phyloP scores from a whole-genome alignment of 2,113 vertebrate genomes.

The Nanorana parkeri region DNA sequence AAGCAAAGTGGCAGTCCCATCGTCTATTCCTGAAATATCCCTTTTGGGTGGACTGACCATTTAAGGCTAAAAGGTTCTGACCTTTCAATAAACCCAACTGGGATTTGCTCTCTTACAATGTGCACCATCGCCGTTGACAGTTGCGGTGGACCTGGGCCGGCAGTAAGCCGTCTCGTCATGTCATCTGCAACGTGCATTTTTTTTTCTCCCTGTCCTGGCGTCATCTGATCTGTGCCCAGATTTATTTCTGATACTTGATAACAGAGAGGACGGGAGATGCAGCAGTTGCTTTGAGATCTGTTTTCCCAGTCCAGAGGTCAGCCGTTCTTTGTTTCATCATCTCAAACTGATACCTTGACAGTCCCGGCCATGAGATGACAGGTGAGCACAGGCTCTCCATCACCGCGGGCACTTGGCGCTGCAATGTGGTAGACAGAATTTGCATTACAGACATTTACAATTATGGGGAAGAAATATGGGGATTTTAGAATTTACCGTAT shows the following conservation, averaged over 20 bases:
- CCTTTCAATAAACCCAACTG: too few species aligned
- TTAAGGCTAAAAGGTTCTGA: too few species aligned
- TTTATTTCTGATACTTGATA: constrained; percentile 34
- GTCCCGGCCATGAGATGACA: constrained; percentile 30
- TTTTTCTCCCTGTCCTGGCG: not conserved
- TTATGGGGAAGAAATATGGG: constrained; percentile 48
- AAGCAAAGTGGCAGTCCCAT: too few species aligned
- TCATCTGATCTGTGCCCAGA: constrained; percentile 18
- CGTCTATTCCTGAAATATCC: too few species aligned
- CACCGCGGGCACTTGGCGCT: constrained; percentile 23
- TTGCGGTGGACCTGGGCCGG: not conserved
- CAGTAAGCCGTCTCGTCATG: not conserved
- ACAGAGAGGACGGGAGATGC: constrained; percentile 4
- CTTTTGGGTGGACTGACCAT: too few species aligned
- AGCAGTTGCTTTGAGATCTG: constrained; percentile 42
- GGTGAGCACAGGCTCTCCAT: constrained; percentile 29
- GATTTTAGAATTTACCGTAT: constrained; percentile 31
- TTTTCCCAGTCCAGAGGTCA: constrained; percentile 53
- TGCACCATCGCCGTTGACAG: not conserved
- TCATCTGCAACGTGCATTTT: not conserved
- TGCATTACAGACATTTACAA: constrained; percentile 39
- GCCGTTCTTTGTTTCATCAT: constrained; percentile 32
- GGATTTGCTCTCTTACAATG: not conserved
- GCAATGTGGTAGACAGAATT: constrained; percentile 42
- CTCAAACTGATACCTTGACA: constrained; percentile 39